Evolutionary conservation across 92 coral and sea anemone species (phyloP), one percentile per base, ranked within the genome.

Genomic region (Parazoanthus swiftii): DNA sequence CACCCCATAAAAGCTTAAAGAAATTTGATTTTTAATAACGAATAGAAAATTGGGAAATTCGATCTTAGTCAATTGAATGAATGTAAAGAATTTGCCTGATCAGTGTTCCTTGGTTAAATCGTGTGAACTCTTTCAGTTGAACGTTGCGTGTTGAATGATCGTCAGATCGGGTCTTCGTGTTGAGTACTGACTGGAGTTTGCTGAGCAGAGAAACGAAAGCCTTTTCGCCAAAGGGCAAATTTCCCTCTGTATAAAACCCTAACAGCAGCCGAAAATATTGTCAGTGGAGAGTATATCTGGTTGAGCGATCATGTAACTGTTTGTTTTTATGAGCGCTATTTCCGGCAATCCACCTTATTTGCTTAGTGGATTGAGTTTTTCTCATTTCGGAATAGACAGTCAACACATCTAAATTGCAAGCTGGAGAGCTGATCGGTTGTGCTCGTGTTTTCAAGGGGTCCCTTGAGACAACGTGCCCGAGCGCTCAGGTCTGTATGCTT

Each of bases 321-420:
- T 91, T 88, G 70, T 73, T 84, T 91, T 82, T 87, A 16, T 51
- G 88, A 82, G 86, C 76, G 76, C 67, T n/a, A 90, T 88, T 88
- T 91, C 93, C 93, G 93, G 91, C 56, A 36, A 77, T 83, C 86
- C 42, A 84, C 54, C 63, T 79, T 84, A 71, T 84, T 84, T 84
- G 63, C 77, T 46, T 84, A 68, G 87, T 72, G 48, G 59, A 44
- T 44, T 48, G 66, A 43, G 66, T 48, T 84, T 84, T 83, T 48
- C 33, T 74, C 87, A 71, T 71, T 46, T 71, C 79, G 25, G 59
- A 84, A 26, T 21, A 59, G 85, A 81, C 74, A 81, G 58, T 13
- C 54, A 25, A 26, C 75, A 67, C 63, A 5, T 82, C 37, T 63
- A 37, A 35, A 23, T 25, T 38, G 39, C 36, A 46, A 66, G 25